phyloP scores from a whole-genome alignment of 1,140 invertebrate species.

The Araneus ventricosus region DNA sequence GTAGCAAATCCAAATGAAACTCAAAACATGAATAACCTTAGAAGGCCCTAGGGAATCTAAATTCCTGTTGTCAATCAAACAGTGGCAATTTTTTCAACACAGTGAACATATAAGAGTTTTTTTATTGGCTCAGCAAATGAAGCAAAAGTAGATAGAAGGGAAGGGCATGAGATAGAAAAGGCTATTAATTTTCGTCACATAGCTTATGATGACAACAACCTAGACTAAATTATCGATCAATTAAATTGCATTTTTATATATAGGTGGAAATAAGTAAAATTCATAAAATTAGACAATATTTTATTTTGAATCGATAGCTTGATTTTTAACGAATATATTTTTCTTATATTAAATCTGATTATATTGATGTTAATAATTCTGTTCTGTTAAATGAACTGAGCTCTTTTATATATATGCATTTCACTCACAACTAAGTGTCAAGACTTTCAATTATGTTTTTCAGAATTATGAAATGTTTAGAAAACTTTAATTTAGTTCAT shows the following conservation, averaged over 20 bases:
- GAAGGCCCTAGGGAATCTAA: constrained; percentile 44
- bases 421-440: too few species aligned
- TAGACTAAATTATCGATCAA: neutral
- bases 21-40: constrained; percentile 46
- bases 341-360: too few species aligned
- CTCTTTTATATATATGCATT: too few species aligned
- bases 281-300: too few species aligned
- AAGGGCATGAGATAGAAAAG: neutral
- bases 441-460: too few species aligned
- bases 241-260: neutral
- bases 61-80: constrained; percentile 44
- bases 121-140: neutral
- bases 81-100: constrained; percentile 7
- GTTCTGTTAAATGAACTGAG: too few species aligned
- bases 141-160: neutral
- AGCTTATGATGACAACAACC: neutral
- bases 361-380: too few species aligned
- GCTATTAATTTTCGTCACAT: neutral
- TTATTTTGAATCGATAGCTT: too few species aligned
- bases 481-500: too few species aligned
- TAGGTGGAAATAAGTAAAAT: neutral
- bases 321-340: too few species aligned
- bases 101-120: neutral
- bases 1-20: constrained; percentile 23
- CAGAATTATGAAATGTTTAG: too few species aligned